Base-by-base conservation (phyloP, 2,797 vertebrate species). In the Gallinago nigripennis region DNA sequence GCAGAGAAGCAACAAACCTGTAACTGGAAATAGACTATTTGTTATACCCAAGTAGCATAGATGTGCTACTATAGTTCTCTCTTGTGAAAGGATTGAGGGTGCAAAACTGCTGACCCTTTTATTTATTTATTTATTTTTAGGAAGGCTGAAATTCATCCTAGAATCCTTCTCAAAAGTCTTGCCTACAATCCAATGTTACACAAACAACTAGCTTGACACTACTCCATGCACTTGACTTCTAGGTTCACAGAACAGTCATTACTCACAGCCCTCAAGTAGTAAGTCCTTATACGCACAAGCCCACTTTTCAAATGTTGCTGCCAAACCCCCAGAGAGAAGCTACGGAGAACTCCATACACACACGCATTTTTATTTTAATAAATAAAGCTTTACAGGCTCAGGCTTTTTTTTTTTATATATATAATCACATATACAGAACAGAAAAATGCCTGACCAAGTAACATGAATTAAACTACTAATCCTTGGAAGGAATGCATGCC, bases 341-440 rank as follows among this genome's bases (percentile, higher is more conserved):
- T 53, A 82, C 73, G 61, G 63, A 68, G 33, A 92, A 78, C 43
- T 90, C 43, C 71, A 51, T 50, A 76, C 71, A 91, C 90, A 94
- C 91, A 96, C 71, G 0, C 3, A 27, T 89, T 97, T 97, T 96
- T 94, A 85, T 97, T 98, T 97, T 94, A 97, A 98, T 98, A 98
- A 98, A 98, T 97, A 97, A 90, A 96, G 82, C 93, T 86, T 85
- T 91, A 96, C 94, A 96, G 83, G 92, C 79, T 87, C 90, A 95
- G 94, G 94, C 73, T 94, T 92, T 80, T 73, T 80, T 73, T 83
- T 95, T 73, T 94, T 80, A 71, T 86, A 93, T 23, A 11, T 60
- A 60, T 60, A 96, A 94, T 97, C 97, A 97, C 97, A 95, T 95
- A 96, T 97, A 97, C 95, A 97, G 96, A 96, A 91, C 77, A 97